phyloP scores from a whole-genome alignment of 2,888 invertebrate genomes.

The Vannuccia rotundouncinata region DNA sequence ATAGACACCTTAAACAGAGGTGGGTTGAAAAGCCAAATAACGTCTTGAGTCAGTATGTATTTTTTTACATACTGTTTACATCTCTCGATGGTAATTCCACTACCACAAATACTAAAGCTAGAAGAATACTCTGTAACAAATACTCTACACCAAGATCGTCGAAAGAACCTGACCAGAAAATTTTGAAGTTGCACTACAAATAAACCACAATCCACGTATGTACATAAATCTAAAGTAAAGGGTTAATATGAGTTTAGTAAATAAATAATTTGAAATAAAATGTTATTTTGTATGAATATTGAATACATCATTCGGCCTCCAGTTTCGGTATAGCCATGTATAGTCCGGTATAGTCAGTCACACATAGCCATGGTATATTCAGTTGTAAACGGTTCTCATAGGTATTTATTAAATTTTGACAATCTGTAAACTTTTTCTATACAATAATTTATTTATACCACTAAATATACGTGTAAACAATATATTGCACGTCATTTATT shows the following conservation, averaged over 20 bases:
- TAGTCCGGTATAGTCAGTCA: too few relatives aligned
- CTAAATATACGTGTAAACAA: too few relatives aligned
- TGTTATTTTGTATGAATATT: background rate
- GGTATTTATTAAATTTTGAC: too few relatives aligned
- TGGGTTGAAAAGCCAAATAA: conserved; percentile 21
- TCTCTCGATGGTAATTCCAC: background rate
- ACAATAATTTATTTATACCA: too few relatives aligned
- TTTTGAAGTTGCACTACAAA: background rate
- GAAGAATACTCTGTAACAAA: background rate
- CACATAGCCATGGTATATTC: too few relatives aligned
- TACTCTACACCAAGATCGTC: background rate
- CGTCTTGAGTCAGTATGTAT: conserved; percentile 23
- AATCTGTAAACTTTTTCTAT: too few relatives aligned
- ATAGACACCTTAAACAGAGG: conserved; percentile 5
- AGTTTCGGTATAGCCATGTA: too few relatives aligned
- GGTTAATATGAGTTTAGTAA: background rate
- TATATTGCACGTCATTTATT: too few relatives aligned
- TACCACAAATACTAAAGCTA: background rate
- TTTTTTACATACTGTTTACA: conserved; percentile 3
- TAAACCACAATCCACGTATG: background rate
- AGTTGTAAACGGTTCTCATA: too few relatives aligned
- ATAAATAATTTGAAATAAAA: background rate
- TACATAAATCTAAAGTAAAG: background rate
- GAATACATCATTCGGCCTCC: background rate
- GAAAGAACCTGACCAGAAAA: background rate